A percentile compares a stretch with the other conserved stretches of the same genome.
These are phyloP conservation scores for Cantharis rufa DNA, from an alignment of 2,888 invertebrate species.

Conservation along the genomic window DNA sequence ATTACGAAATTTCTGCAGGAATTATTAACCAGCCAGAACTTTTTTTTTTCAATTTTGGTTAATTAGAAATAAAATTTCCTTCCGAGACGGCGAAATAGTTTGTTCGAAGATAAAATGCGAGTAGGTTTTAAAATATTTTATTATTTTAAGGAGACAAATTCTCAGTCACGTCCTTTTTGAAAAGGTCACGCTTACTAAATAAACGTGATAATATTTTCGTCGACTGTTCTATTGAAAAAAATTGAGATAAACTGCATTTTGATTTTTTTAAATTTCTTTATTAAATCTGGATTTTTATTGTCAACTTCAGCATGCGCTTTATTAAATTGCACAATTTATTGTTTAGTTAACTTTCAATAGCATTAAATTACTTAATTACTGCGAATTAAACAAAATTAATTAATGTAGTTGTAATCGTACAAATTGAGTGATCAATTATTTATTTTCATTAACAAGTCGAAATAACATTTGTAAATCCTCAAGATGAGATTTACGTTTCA, in stretches of 20 bases:
- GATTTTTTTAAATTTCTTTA: background rate
- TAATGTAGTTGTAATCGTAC: background rate
- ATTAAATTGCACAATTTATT: background rate
- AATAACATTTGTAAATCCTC: background rate
- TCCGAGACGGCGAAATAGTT: background rate
- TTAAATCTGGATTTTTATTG: background rate
- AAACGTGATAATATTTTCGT: constrained; percentile 4
- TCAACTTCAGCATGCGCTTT: background rate
- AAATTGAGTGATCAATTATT: constrained; percentile 1
- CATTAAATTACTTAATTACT: background rate
- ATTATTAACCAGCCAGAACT: background rate
- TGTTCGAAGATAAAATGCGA: background rate
- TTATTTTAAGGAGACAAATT: background rate
- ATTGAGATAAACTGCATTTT: background rate
- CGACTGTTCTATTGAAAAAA: background rate
- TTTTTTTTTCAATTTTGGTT: background rate
- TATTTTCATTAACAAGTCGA: constrained; percentile 3
- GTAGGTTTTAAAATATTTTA: background rate
- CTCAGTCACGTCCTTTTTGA: background rate
- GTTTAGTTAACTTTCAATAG: background rate
- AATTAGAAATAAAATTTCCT: background rate
- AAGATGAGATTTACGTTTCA: background rate
- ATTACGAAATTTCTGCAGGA: background rate
- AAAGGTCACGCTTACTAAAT: constrained; percentile 4
- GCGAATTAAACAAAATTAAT: background rate